Evolutionary conservation across 2,888 invertebrate genomes (phyloP).

Genomic region (Phrixothrix hirtus): DNA sequence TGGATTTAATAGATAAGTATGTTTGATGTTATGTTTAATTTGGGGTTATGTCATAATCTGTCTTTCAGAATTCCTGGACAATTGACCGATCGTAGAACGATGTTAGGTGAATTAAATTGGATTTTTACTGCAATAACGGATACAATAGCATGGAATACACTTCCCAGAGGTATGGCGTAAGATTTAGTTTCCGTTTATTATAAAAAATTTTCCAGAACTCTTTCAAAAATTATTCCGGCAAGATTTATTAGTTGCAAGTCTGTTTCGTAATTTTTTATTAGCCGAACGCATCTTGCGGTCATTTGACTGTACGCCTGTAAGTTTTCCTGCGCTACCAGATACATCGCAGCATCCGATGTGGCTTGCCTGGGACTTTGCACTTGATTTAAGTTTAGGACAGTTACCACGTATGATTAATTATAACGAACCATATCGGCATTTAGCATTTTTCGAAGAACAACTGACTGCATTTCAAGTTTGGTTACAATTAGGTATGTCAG

Average conservation of each 20-base stretch:
- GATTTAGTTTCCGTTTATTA: no score
- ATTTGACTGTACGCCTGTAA: slow-evolving; percentile 97
- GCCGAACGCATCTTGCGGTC: slow-evolving; percentile 95
- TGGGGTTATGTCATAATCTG: background rate
- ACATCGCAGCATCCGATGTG: slow-evolving; percentile 91
- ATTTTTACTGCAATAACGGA: slow-evolving; percentile 99
- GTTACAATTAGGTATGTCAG: slow-evolving; percentile 71
- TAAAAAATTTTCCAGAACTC: slow-evolving; percentile 66
- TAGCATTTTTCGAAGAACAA: slow-evolving; percentile 97
- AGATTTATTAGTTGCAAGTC: slow-evolving; percentile 95
- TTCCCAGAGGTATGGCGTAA: slow-evolving; percentile 74
- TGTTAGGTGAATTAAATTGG: slow-evolving; percentile 99
- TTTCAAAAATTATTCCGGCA: slow-evolving; percentile 97
- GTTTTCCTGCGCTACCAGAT: slow-evolving; percentile 86
- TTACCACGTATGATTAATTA: slow-evolving; percentile 75
- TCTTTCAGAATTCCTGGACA: slow-evolving; percentile 86
- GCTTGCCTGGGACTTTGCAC: slow-evolving; percentile 97
- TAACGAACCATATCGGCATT: slow-evolving; percentile 68
- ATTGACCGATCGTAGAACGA: slow-evolving; percentile 90
- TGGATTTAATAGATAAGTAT: slow-evolving; percentile 90
- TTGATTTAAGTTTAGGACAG: slow-evolving; percentile 92
- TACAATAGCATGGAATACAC: slow-evolving; percentile 98
- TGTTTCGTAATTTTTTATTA: slow-evolving; percentile 95
- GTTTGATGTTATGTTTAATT: slow-evolving; percentile 42
- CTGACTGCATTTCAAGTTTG: slow-evolving; percentile 96